phyloP scores from a whole-genome alignment of 1,140 invertebrate genomes.

The Hycleus phaleratus region DNA sequence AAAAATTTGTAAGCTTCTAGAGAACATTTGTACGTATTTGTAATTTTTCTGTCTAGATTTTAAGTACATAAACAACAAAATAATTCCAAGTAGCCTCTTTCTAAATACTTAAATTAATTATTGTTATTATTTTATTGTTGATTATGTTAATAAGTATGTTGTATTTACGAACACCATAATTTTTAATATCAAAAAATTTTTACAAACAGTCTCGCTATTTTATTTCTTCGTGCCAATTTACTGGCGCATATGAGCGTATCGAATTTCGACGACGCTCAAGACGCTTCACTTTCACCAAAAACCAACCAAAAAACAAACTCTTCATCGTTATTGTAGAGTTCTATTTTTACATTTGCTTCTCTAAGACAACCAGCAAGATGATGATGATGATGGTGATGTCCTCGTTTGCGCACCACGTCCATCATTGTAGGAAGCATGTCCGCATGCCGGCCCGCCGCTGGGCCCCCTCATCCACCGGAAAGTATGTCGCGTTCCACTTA shows the following conservation, averaged over 20 bases:
- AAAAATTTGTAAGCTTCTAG: not conserved
- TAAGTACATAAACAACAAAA: conserved; percentile 8
- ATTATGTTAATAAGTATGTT: conserved; percentile 39
- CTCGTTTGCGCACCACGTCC: conserved; percentile 30
- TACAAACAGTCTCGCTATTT: not conserved
- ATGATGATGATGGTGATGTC: conserved; percentile 25
- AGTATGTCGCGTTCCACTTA: conserved; percentile 34
- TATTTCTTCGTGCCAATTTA: no score
- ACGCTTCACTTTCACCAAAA: not conserved
- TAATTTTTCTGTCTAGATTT: conserved; percentile 7
- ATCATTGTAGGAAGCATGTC: conserved; percentile 36
- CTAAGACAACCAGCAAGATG: conserved; percentile 1
- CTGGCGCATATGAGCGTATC: no score
- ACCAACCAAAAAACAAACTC: not conserved
- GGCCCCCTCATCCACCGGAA: conserved; percentile 16
- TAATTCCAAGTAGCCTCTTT: conserved; percentile 18
- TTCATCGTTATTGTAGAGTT: not conserved
- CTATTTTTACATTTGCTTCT: not conserved
- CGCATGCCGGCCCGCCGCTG: conserved; percentile 23
- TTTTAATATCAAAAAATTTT: conserved; percentile 31
- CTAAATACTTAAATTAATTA: conserved; percentile 19
- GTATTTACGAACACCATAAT: conserved; percentile 40
- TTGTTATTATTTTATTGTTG: conserved; percentile 42
- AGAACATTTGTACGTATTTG: no score
- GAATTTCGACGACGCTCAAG: not conserved